A percentile compares a stretch with the other conserved stretches of the same genome.
These are phyloP conservation scores for Sericinus montela DNA, from an alignment of 2,888 invertebrate genomes.

Conservation along the genomic window DNA sequence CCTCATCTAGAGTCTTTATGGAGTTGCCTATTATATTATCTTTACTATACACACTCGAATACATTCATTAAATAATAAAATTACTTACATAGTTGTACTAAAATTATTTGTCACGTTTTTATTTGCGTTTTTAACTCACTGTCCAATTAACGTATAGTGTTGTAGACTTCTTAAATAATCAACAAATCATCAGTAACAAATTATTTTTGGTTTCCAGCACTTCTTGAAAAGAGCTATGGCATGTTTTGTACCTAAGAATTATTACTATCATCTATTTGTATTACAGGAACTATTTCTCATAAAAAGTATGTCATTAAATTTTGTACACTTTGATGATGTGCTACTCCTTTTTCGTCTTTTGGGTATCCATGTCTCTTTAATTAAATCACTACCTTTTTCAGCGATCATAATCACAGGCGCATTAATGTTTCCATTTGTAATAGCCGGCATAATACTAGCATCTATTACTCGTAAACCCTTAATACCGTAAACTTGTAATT, in stretches of 20 bases:
- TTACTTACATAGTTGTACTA: too few species aligned
- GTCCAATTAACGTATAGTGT: conserved; percentile 3
- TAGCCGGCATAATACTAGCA: conserved; percentile 92
- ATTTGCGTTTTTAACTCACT: too few species aligned
- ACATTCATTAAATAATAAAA: too few species aligned
- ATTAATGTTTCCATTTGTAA: conserved; percentile 92
- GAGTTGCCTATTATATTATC: too few species aligned
- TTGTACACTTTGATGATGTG: conserved; percentile 46
- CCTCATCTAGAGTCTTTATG: too few species aligned
- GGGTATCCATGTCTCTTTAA: conserved; percentile 84
- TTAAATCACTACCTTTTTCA: conserved; percentile 91
- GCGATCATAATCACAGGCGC: conserved; percentile 93
- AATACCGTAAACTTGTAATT: conserved; percentile 87
- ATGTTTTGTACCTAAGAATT: conserved; percentile 13
- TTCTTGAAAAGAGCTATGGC: conserved; percentile 8
- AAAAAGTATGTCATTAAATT: conserved; percentile 35
- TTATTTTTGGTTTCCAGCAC: conserved; percentile 32
- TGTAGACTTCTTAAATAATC: conserved; percentile 19
- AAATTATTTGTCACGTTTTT: too few species aligned
- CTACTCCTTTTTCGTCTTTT: conserved; percentile 37
- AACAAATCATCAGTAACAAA: conserved; percentile 2
- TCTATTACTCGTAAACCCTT: conserved; percentile 90
- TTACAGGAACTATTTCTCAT: conserved; percentile 37
- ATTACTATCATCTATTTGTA: conserved; percentile 49
- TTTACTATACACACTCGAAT: too few species aligned